Evolutionary conservation across 2,888 invertebrate genomes (phyloP).

Genomic region (Julus scanicus): DNA sequence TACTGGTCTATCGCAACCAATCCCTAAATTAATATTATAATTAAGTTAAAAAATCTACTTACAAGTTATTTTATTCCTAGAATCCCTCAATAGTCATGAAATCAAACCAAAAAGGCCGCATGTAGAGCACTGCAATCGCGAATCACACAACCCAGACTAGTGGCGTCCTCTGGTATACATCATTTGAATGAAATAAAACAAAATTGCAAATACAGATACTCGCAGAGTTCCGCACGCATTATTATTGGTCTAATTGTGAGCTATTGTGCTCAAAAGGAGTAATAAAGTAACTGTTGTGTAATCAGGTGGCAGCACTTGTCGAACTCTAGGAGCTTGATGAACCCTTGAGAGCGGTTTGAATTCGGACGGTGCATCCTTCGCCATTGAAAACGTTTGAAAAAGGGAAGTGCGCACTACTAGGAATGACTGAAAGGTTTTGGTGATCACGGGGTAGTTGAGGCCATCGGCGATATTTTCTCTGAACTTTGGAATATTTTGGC

Average conservation of each 20-base stretch:
- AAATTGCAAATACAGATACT: neutral
- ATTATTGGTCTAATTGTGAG: neutral
- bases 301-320: slow-evolving; percentile 20
- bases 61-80: no score
- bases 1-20: no score
- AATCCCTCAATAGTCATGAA: no score
- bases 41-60: no score
- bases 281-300: neutral
- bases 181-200: no score
- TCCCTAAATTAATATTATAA: no score
- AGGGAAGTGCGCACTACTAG: neutral
- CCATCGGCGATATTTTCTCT: neutral
- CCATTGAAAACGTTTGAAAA: neutral
- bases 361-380: neutral
- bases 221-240: neutral
- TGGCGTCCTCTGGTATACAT: no score
- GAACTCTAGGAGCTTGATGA: neutral
- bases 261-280: neutral
- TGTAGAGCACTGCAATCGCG: no score
- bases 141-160: no score
- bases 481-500: neutral
- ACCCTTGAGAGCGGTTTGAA: neutral
- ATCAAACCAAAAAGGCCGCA: no score
- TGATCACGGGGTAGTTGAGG: slow-evolving; percentile 4
- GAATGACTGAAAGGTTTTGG: neutral